Evolutionary conservation across 2,113 vertebrate species (phyloP).

Genomic region (Rhinopomastus cyanomelas): DNA sequence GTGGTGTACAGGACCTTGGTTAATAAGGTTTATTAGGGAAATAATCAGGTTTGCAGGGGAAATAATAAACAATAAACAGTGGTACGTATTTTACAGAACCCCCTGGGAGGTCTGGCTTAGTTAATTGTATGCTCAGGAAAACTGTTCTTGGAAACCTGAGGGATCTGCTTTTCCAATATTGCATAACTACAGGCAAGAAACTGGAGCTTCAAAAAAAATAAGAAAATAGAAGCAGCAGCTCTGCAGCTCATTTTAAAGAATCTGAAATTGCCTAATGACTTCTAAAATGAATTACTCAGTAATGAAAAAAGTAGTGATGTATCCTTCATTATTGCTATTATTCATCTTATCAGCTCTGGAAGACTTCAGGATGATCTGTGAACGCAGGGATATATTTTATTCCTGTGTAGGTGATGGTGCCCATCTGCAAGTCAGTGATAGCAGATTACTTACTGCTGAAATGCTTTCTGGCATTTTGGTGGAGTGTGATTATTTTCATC

Average conservation of each 20-base stretch:
- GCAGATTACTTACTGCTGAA: not conserved
- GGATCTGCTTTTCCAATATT: constrained; percentile 5
- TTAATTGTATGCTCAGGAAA: constrained; percentile 18
- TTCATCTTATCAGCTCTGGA: constrained; percentile 5
- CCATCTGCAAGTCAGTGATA: not conserved
- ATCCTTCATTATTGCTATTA: not conserved
- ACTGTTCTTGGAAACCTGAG: constrained; percentile 35
- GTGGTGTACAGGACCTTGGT: not conserved
- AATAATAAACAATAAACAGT: not conserved
- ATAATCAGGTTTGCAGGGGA: not conserved
- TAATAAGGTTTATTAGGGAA: constrained; percentile 25
- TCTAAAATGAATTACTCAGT: constrained; percentile 9
- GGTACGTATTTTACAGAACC: not conserved
- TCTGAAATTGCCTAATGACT: constrained; percentile 19
- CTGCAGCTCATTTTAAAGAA: constrained; percentile 12
- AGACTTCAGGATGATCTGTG: constrained; percentile 21
- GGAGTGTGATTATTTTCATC: not conserved
- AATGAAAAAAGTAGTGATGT: constrained; percentile 10
- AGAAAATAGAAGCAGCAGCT: not conserved
- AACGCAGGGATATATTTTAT: not conserved
- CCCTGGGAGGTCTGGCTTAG: not conserved
- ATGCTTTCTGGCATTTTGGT: not conserved
- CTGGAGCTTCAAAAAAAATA: not conserved
- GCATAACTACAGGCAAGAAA: not conserved
- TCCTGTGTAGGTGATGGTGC: not conserved